These are phyloP conservation scores for Pseudomyrmex flavicornis DNA, from an alignment of 1,140 invertebrate species.

Conservation along the genomic window DNA sequence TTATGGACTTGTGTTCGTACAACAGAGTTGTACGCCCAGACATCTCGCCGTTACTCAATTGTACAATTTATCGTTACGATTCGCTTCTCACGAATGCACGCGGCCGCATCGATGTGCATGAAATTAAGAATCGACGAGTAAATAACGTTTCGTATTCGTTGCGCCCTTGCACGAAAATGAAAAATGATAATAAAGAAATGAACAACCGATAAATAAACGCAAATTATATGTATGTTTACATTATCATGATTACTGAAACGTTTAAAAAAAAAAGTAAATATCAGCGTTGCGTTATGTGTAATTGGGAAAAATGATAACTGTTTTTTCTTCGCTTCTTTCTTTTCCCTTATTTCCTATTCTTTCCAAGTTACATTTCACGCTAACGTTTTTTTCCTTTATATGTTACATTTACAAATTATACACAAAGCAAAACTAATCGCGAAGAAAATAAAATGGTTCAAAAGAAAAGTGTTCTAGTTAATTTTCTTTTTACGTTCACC, in stretches of 20 bases:
- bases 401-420: too few species aligned
- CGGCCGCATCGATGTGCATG: conserved; percentile 3
- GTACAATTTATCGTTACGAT: conserved; percentile 48
- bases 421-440: too few species aligned
- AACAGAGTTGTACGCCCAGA: conserved; percentile 17
- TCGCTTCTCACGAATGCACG: neutral
- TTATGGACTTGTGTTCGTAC: conserved; percentile 17
- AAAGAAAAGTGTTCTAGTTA: neutral
- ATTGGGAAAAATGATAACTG: conserved; percentile 22
- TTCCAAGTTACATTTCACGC: neutral
- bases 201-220: conserved; percentile 5
- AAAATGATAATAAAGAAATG: neutral
- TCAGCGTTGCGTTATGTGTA: neutral
- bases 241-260: conserved; percentile 12
- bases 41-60: conserved; percentile 37
- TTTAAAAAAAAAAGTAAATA: neutral
- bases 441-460: neutral
- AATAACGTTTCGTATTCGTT: conserved; percentile 1
- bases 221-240: conserved; percentile 2
- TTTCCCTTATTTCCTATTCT: conserved; percentile 9
- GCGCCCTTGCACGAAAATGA: neutral
- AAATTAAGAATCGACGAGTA: conserved; percentile 31
- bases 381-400: neutral
- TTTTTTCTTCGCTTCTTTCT: conserved; percentile 7
- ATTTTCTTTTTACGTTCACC: conserved; percentile 16